A percentile compares a stretch with the other conserved stretches of the same genome.
Conservation (phyloP, 2,888 invertebrate genomes). For the Rhimphoctona megacephalus region DNA sequence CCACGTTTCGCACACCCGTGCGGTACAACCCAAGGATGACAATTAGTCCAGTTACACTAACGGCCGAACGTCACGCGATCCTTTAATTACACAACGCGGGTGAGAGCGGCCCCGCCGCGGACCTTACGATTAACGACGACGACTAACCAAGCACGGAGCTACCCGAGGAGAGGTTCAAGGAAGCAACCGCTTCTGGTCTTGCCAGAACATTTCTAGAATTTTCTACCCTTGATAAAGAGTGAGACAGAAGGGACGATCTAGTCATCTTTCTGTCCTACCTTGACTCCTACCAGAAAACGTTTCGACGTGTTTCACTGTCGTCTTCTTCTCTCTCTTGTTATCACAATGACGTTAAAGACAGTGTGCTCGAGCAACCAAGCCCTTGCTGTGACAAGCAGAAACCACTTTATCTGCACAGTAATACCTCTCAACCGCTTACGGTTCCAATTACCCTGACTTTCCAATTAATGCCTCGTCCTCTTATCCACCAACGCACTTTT, state of each 20-base stretch:
- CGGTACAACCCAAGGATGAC: slow-evolving; percentile 69
- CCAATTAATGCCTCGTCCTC: slow-evolving; percentile 55
- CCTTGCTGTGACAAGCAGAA: slow-evolving; percentile 31
- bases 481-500: background rate
- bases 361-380: slow-evolving; percentile 28
- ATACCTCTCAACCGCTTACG: slow-evolving; percentile 49
- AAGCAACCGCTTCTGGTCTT: slow-evolving; percentile 47
- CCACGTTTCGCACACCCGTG: slow-evolving; percentile 45
- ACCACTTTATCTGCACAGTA: slow-evolving; percentile 46
- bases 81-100: slow-evolving; percentile 72
- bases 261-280: slow-evolving; percentile 21
- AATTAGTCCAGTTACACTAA: slow-evolving; percentile 74
- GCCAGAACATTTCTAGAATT: slow-evolving; percentile 49
- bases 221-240: slow-evolving; percentile 32
- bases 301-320: slow-evolving; percentile 4
- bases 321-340: slow-evolving; percentile 11
- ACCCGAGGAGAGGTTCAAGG: slow-evolving; percentile 36
- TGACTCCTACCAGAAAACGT: slow-evolving; percentile 2
- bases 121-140: slow-evolving; percentile 69
- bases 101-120: slow-evolving; percentile 61
- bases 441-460: slow-evolving; percentile 58
- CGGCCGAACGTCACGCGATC: slow-evolving; percentile 72
- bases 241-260: slow-evolving; percentile 32
- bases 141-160: slow-evolving; percentile 51
- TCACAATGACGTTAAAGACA: slow-evolving; percentile 33